These are phyloP conservation scores for Oscheius onirici DNA, from an alignment of 2,888 invertebrate species.

Conservation along the genomic window DNA sequence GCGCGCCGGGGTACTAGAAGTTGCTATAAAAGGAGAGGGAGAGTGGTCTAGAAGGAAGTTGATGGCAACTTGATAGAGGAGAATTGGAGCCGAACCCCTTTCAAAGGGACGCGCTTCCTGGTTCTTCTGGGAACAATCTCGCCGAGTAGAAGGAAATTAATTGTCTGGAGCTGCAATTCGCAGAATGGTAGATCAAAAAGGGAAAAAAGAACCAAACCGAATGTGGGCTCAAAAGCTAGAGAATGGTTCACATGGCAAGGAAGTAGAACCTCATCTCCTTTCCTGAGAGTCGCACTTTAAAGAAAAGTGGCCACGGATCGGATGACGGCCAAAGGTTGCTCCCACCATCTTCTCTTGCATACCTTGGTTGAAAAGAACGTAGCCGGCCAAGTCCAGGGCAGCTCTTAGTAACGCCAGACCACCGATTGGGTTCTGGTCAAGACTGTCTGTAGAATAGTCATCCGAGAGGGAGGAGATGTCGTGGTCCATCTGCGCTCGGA, in stretches of 20 bases:
- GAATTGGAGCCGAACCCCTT: not conserved
- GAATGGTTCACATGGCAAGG: not conserved
- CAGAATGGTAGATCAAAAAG: not conserved
- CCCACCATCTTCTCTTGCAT: not conserved
- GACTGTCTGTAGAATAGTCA: too few species aligned
- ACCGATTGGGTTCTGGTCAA: not conserved
- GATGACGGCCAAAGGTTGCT: constrained; percentile 18
- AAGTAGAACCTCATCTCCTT: constrained; percentile 2
- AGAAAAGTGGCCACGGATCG: not conserved
- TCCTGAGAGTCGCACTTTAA: not conserved
- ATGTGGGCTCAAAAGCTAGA: too few species aligned
- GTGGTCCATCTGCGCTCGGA: not conserved
- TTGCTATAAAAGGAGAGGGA: not conserved
- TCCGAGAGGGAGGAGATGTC: not conserved
- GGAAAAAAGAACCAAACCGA: not conserved
- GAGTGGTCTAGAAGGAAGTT: not conserved
- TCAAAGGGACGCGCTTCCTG: too few species aligned
- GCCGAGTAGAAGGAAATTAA: too few species aligned
- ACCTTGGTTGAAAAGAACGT: not conserved
- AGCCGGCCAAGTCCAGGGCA: not conserved
- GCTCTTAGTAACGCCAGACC: not conserved
- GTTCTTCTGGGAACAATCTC: too few species aligned
- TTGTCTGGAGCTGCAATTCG: too few species aligned
- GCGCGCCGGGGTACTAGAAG: too few species aligned
- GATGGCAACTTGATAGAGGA: not conserved